These are phyloP conservation scores for Toxotes jaculatrix DNA, from an alignment of 2,113 vertebrate species.

Conservation along the genomic window DNA sequence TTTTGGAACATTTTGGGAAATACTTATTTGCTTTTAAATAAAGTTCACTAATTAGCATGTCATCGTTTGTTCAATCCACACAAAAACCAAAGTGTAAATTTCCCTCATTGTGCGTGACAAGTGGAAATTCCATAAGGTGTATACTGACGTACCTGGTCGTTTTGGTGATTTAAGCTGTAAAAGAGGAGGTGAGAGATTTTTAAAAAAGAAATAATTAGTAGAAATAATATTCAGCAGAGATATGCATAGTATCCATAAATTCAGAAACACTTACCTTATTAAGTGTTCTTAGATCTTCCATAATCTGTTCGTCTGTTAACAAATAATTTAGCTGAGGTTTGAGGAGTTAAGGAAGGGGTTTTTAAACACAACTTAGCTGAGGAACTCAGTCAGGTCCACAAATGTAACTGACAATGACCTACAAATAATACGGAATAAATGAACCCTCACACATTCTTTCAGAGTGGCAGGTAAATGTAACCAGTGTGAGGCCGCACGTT, in stretches of 20 bases:
- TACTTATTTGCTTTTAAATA: neutral
- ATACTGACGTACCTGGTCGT: conserved; percentile 90
- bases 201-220: conserved; percentile 18
- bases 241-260: neutral
- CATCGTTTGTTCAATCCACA: neutral
- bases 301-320: conserved; percentile 97
- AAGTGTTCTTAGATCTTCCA: conserved; percentile 96
- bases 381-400: neutral
- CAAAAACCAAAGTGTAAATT: neutral
- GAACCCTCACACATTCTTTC: neutral
- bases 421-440: neutral
- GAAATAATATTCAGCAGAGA: neutral
- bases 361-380: neutral
- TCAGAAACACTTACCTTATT: conserved; percentile 88
- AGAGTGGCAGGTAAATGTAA: neutral
- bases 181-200: conserved; percentile 45
- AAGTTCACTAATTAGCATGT: neutral
- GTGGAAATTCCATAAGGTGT: neutral
- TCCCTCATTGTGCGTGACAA: neutral
- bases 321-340: conserved; percentile 98
- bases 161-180: conserved; percentile 97
- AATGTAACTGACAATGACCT: neutral
- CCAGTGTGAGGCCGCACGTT: neutral
- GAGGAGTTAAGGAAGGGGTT: conserved; percentile 85
- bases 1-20: neutral